Evolutionary conservation across 2,888 invertebrate genomes (phyloP).

Genomic region (Stenodera caucasica): DNA sequence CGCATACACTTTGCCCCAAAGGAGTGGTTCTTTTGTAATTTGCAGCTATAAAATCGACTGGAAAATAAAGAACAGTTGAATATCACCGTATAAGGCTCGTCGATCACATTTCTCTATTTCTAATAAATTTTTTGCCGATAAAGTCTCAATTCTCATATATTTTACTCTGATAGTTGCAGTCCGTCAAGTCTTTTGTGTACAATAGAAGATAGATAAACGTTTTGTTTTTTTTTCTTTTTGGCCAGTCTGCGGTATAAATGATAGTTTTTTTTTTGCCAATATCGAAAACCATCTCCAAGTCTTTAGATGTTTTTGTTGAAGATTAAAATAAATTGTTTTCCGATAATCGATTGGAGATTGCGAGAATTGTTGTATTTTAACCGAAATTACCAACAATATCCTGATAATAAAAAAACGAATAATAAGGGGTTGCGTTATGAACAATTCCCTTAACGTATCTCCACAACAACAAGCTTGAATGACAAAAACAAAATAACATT

Average conservation of each 20-base stretch:
- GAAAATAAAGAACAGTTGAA: slow-evolving; percentile 19
- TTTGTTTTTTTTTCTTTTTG: too few relatives aligned
- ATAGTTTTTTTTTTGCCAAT: not conserved
- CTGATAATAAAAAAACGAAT: too few relatives aligned
- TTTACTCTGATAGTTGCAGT: not conserved
- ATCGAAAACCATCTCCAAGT: not conserved
- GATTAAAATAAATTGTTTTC: not conserved
- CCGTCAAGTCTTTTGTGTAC: not conserved
- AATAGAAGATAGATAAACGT: not conserved
- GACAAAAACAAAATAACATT: not conserved
- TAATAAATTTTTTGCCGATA: not conserved
- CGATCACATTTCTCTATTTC: not conserved
- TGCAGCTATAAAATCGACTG: slow-evolving; percentile 17
- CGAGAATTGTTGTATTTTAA: not conserved
- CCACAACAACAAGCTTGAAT: not conserved
- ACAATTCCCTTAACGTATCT: not conserved
- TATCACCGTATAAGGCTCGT: slow-evolving; percentile 10
- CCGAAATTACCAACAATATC: not conserved
- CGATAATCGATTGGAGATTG: not conserved
- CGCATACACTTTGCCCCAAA: slow-evolving; percentile 11
- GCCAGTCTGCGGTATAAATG: too few relatives aligned
- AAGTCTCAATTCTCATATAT: not conserved
- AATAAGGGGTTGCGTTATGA: not conserved
- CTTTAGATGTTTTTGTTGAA: not conserved
- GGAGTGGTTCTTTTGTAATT: slow-evolving; percentile 23